A percentile compares a stretch with the other conserved stretches of the same genome.
Conservation (phyloP, 2,797 vertebrate species). For the Macrochelys suwanniensis region DNA sequence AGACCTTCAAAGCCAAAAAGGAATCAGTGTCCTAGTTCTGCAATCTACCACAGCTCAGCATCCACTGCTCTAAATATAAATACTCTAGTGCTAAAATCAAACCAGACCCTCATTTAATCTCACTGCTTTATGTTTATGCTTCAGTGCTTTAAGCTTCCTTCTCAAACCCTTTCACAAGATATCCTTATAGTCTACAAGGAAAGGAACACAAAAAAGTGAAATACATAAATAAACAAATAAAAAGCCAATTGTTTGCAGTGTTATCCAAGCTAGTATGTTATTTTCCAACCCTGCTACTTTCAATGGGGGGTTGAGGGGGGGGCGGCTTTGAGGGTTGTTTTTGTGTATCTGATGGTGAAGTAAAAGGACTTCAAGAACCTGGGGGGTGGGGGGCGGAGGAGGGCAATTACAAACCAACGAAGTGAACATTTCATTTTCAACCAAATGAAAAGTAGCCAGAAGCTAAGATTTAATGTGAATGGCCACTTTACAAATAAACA, state of each 20-base stretch:
- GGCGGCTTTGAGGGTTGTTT: neutral
- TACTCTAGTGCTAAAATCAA: neutral
- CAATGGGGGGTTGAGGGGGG: neutral
- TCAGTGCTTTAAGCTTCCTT: constrained; percentile 8
- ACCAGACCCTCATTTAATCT: neutral
- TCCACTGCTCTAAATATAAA: constrained; percentile 10
- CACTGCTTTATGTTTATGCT: constrained; percentile 24
- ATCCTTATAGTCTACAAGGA: neutral
- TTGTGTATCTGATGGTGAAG: neutral
- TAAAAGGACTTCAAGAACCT: neutral
- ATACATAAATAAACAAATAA: neutral
- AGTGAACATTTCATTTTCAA: neutral
- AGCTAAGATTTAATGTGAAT: constrained; percentile 49
- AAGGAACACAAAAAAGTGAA: neutral
- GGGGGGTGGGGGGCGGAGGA: no score
- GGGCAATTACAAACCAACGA: neutral
- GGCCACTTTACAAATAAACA: constrained; percentile 24
- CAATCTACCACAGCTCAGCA: neutral
- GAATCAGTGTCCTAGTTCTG: constrained; percentile 19
- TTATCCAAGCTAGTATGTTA: neutral
- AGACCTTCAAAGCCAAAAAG: constrained; percentile 48
- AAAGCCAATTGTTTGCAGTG: neutral
- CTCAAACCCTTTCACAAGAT: neutral
- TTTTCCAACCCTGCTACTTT: neutral
- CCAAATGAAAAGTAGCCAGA: neutral